Base-by-base conservation (phyloP, 2,113 vertebrate species). In the Pteropus alecto region DNA sequence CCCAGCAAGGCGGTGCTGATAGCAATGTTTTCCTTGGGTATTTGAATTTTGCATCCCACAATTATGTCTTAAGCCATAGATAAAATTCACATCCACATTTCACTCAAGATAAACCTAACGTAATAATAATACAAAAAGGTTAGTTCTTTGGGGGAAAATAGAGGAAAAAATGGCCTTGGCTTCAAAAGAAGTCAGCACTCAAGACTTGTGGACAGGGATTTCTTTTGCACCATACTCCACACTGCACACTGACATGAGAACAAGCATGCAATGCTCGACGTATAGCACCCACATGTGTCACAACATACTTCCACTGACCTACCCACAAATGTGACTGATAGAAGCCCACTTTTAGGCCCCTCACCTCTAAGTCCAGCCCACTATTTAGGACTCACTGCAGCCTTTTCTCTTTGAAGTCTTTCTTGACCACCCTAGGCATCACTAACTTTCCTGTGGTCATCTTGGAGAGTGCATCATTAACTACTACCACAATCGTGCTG, bases 71-170 rank as follows among this genome's bases (percentile, higher is more conserved):
- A 68, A 95, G 71, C 81, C 26, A 38, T 0, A 43, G 58, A 65
- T 71, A 51, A 54, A 93, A 97, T 73, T 78, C 86, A 93, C 48
- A 60, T 70, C 11, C 33, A 87, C 15, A 43, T 68, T 92, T 97
- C 79, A 85, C 58, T 95, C 79, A 81, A 97, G 92, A 94, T 95
- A 96, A 97, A 96, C 58, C 70, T 93, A 95, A 96, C 74, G 84
- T 79, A 65, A 87, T 95, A 84, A 96, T 95, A 91, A 97, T 77
- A 95, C 56, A 89, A 93, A 87, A 96, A 83, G 91, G 90, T 95
- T 90, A 96, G 97, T 96, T 97, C 70, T 68, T 89, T 43, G 63
- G 61, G 48, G 81, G 13, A 67, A 94, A 93, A 88, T 18, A 77
- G 70, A 68, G 30, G 13, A 10, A 58, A 63, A 63, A 68, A 65